Percentiles rank a stretch among this genome's conserved stretches.
Conservation (phyloP, 1,140 invertebrate genomes). For the Plutomurus gul region DNA sequence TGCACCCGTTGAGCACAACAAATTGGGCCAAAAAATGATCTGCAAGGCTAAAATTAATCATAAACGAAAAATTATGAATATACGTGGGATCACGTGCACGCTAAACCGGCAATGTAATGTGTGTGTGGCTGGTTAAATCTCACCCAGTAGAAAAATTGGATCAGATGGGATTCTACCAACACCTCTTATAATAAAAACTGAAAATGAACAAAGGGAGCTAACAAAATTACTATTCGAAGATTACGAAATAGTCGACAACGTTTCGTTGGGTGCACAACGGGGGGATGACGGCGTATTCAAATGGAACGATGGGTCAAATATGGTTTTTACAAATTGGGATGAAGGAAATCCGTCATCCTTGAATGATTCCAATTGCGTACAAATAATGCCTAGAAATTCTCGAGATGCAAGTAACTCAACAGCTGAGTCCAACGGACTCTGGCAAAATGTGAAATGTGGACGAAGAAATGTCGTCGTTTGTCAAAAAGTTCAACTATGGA, state of each 20-base stretch:
- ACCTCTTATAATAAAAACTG: neutral
- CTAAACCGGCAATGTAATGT: too few relatives aligned
- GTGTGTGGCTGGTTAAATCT: too few relatives aligned
- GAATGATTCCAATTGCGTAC: neutral
- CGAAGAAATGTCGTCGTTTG: neutral
- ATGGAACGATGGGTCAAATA: neutral
- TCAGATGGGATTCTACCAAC: neutral
- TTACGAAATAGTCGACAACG: neutral
- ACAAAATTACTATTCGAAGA: neutral
- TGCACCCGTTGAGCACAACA: too few relatives aligned
- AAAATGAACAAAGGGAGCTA: neutral
- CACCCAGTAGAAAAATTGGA: neutral
- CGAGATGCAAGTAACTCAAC: neutral
- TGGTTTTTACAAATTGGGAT: neutral
- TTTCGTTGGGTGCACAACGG: neutral
- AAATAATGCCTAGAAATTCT: neutral
- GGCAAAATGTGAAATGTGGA: neutral
- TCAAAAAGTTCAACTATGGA: neutral
- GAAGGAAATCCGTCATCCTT: neutral
- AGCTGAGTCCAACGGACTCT: neutral
- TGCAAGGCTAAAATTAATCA: too few relatives aligned
- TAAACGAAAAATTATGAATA: too few relatives aligned
- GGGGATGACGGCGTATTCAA: neutral
- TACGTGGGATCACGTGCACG: too few relatives aligned
- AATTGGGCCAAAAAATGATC: too few relatives aligned